Percentiles rank a stretch among this genome's conserved stretches.
Evolutionary conservation across 64 coral and sea anemone species (phyloP).

Genomic region (Stichodactyla mertensii): DNA sequence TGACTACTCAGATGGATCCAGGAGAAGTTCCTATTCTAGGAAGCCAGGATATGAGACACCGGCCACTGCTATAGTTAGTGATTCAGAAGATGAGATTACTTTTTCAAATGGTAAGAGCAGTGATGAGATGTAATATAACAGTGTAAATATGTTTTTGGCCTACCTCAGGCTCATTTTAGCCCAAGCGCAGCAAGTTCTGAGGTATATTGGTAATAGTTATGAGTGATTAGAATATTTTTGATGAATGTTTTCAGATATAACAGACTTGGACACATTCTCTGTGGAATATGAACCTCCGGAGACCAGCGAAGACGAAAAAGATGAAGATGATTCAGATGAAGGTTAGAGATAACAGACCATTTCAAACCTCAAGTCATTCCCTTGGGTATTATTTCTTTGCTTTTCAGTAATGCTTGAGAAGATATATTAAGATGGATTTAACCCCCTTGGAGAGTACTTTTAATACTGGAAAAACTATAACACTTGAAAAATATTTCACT

Average conservation of each 20-base stretch:
- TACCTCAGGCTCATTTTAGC: too few relatives aligned
- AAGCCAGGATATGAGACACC: conserved; percentile 78
- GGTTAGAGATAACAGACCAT: not conserved
- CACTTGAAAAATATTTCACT: too few relatives aligned
- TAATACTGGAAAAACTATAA: too few relatives aligned
- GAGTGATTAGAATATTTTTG: not conserved
- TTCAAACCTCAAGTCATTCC: not conserved
- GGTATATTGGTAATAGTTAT: not conserved
- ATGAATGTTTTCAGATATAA: conserved; percentile 3
- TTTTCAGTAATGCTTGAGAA: too few relatives aligned
- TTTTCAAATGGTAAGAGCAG: conserved; percentile 54
- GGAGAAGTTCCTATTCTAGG: conserved; percentile 3
- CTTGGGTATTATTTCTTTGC: too few relatives aligned
- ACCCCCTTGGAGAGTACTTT: too few relatives aligned
- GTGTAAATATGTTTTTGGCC: too few relatives aligned
- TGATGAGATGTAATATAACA: too few relatives aligned
- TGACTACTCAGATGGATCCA: conserved; percentile 16
- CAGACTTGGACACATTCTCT: conserved; percentile 29
- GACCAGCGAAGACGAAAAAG: conserved; percentile 37
- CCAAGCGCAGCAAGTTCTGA: not conserved
- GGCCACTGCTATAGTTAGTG: conserved; percentile 64
- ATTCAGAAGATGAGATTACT: conserved; percentile 79
- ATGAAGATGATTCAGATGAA: conserved; percentile 40
- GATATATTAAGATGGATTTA: too few relatives aligned
- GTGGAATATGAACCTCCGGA: conserved; percentile 61